A percentile compares a stretch with the other conserved stretches of the same genome.
phyloP scores from a whole-genome alignment of 2,888 invertebrate species.

The Craniophora ligustri region DNA sequence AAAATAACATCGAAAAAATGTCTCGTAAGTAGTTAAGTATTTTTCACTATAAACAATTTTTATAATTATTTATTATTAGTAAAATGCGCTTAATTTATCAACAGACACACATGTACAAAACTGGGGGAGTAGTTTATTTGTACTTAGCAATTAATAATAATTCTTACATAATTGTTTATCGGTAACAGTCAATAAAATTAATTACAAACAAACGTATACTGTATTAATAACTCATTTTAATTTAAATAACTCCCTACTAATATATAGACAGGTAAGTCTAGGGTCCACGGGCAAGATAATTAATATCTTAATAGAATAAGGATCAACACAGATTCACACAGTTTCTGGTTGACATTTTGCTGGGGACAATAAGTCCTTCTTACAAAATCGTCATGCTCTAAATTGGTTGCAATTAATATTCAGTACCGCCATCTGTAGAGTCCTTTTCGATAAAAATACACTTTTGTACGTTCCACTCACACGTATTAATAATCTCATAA shows the following conservation, averaged over 20 bases:
- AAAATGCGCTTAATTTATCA: conserved; percentile 23
- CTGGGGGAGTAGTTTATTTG: conserved; percentile 35
- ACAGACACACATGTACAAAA: conserved; percentile 25
- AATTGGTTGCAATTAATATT: too few relatives aligned
- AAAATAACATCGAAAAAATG: conserved; percentile 20
- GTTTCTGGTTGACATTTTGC: too few relatives aligned
- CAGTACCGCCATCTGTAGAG: too few relatives aligned
- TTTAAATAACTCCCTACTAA: conserved; percentile 20
- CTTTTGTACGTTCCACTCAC: too few relatives aligned
- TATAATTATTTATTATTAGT: conserved; percentile 24
- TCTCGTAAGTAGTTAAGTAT: conserved; percentile 21
- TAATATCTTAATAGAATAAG: conserved; percentile 1
- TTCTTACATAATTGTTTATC: conserved; percentile 43
- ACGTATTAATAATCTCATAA: too few relatives aligned
- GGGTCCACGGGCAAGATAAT: conserved; percentile 33
- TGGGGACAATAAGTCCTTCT: too few relatives aligned
- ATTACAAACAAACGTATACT: conserved; percentile 29
- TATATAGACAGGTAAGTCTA: too few relatives aligned
- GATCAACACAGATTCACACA: neutral
- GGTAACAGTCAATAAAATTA: conserved; percentile 58
- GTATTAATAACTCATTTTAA: conserved; percentile 18
- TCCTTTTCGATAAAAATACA: too few relatives aligned
- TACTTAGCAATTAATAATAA: conserved; percentile 47
- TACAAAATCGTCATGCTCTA: too few relatives aligned
- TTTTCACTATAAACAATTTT: conserved; percentile 23